Conservation (phyloP, 30 jellyfish, hydroid and myxozoan genomes). For the Chironex yamaguchii region DNA sequence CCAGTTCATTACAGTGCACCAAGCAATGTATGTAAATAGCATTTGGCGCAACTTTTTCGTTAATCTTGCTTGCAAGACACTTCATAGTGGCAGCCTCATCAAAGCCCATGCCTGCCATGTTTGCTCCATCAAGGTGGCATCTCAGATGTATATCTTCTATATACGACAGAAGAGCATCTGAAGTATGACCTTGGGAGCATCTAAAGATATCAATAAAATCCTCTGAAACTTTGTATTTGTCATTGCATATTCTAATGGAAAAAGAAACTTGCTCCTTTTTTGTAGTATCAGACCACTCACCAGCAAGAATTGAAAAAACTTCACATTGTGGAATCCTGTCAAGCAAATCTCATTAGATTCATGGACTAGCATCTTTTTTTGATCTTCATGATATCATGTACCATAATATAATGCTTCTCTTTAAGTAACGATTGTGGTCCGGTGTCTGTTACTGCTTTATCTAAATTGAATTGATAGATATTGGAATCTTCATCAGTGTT, state of each 20-base stretch:
- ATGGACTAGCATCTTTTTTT: conserved; percentile 40
- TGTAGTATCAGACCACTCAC: no score
- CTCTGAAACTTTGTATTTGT: conserved; percentile 46
- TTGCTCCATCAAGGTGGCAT: not conserved
- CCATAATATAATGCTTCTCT: conserved; percentile 48
- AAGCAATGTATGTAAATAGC: conserved; percentile 45
- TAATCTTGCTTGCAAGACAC: conserved; percentile 20
- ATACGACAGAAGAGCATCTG: conserved; percentile 23
- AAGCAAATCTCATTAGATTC: conserved; percentile 13
- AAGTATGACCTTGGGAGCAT: conserved; percentile 35
- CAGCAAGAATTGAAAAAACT: no score
- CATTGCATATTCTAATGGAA: no score
- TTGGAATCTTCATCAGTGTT: conserved; percentile 41
- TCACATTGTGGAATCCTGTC: conserved; percentile 1
- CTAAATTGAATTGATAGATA: conserved; percentile 53
- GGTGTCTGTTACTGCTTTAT: conserved; percentile 47
- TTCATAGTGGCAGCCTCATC: conserved; percentile 71
- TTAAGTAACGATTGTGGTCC: conserved; percentile 27
- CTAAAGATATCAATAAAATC: conserved; percentile 36
- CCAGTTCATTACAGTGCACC: conserved; percentile 42
- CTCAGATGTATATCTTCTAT: conserved; percentile 22
- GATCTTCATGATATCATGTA: conserved; percentile 56
- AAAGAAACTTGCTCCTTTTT: no score
- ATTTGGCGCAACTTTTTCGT: conserved; percentile 32
- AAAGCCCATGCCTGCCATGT: conserved; percentile 52